Base-by-base conservation (phyloP, 2,113 vertebrate genomes). In the Mionectes macconnelli region DNA sequence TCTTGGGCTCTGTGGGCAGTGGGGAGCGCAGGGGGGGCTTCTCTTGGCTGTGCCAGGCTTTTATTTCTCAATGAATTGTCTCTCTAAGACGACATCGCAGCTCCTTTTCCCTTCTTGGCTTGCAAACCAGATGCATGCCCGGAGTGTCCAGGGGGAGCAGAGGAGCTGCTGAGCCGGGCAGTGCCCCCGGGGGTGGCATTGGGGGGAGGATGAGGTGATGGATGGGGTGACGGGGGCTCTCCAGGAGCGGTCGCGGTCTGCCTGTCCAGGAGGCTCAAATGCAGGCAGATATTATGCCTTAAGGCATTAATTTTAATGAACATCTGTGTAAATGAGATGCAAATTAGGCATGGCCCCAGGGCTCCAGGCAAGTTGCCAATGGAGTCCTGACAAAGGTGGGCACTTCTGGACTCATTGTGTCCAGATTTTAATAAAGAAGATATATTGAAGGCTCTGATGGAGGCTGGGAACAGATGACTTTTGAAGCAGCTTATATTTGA, bases 261-360 rank as follows among this genome's bases (percentile, higher is more conserved):
- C 37, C 84, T 57, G 74, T 84, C 80, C 94, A 76, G 74, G 45
- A 89, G 84, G 77, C 91, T 84, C 27, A 14, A 77, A 55, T 8
- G 56, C 22, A 13, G 60, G 68, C 92, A 81, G 90, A 93, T 92
- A 92, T 62, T 69, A 27, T 81, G 92, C 92, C 96, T 93, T 93
- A 78, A 94, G 83, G 93, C 94, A 84, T 94, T 90, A 91, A 95
- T 97, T 96, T 96, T 92, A 90, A 94, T 95, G 92, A 94, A 92
- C 93, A 92, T 80, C 93, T 89, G 90, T 92, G 93, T 88, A 90
- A 96, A 96, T 95, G 88, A 95, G 83, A 96, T 96, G 94, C 94
- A 97, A 95, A 97, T 95, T 9, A 97, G 69, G 84, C 49, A 24
- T 0, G 22, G 91, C 95, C 91, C 55, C 66, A 6, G 60, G 95